Percentiles rank a stretch among this genome's conserved stretches.
Evolutionary conservation across 2,888 invertebrate genomes (phyloP).

Genomic region (Phorcus lineatus): DNA sequence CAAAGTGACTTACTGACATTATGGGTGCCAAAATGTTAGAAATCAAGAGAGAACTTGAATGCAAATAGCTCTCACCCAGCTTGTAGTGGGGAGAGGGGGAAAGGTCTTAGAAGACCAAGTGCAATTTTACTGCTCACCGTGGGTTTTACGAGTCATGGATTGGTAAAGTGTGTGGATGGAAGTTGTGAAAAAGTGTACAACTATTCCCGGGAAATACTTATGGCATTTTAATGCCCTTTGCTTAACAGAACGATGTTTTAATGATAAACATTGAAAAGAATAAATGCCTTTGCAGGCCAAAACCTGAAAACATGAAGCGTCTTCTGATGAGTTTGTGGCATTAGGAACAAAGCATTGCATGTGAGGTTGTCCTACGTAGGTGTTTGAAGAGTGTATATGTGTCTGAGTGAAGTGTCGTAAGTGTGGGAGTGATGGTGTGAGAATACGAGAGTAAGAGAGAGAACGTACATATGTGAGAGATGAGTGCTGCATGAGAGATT

Average conservation of each 20-base stretch:
- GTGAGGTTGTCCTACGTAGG: too few relatives aligned
- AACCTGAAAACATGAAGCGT: not conserved
- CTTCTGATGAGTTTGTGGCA: not conserved
- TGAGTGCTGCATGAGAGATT: too few relatives aligned
- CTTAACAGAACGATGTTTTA: conserved; percentile 1
- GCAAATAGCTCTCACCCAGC: too few relatives aligned
- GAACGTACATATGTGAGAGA: too few relatives aligned
- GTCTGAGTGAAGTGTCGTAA: not conserved
- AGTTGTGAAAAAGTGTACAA: not conserved
- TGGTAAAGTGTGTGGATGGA: not conserved
- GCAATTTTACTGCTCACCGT: not conserved
- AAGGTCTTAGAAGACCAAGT: not conserved
- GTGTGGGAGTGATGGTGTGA: not conserved
- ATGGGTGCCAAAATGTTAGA: not conserved
- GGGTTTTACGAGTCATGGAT: not conserved
- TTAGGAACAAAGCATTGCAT: not conserved
- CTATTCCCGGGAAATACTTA: not conserved
- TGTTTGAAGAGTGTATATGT: not conserved
- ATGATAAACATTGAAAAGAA: not conserved
- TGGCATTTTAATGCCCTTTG: not conserved
- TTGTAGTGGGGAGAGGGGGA: too few relatives aligned
- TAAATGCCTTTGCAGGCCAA: not conserved
- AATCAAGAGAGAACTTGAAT: too few relatives aligned
- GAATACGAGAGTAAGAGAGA: not conserved
- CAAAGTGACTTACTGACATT: not conserved